A percentile compares a stretch with the other conserved stretches of the same genome.
These are phyloP conservation scores for Heliconius hortense DNA, from an alignment of 2,888 invertebrate species.

Conservation along the genomic window DNA sequence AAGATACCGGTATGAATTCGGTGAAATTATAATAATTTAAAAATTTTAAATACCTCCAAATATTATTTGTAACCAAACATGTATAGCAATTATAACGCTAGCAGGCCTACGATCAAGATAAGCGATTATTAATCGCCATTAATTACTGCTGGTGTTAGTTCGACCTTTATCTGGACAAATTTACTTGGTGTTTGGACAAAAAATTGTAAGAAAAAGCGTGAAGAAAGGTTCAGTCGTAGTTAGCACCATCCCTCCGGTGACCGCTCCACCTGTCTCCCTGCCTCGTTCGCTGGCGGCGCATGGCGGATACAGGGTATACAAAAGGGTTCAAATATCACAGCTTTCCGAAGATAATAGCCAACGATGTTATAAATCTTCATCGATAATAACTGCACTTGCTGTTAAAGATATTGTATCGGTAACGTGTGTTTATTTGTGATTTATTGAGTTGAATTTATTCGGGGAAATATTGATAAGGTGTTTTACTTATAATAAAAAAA, in stretches of 20 bases:
- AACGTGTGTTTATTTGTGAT: conserved; percentile 62
- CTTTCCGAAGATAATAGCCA: conserved; percentile 72
- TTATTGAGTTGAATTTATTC: conserved; percentile 52
- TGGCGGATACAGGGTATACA: conserved; percentile 65
- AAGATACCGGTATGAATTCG: conserved; percentile 32
- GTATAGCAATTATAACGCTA: conserved; percentile 69
- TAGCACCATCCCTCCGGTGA: conserved; percentile 56
- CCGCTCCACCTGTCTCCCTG: conserved; percentile 69
- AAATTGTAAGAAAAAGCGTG: conserved; percentile 72
- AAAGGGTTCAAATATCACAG: conserved; percentile 81
- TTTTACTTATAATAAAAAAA: neutral
- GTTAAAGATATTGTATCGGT: conserved; percentile 63
- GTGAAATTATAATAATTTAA: conserved; percentile 36
- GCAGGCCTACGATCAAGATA: conserved; percentile 74
- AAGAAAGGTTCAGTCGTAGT: conserved; percentile 70
- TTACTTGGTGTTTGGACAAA: conserved; percentile 68
- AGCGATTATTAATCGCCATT: conserved; percentile 80
- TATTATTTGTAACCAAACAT: conserved; percentile 45
- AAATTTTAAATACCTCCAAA: conserved; percentile 37
- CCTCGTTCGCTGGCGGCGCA: conserved; percentile 75
- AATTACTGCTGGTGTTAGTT: conserved; percentile 82
- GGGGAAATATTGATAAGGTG: neutral
- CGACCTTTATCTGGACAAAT: conserved; percentile 80
- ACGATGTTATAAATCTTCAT: conserved; percentile 71
- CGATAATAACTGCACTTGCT: conserved; percentile 78